Evolutionary conservation across 2,113 vertebrate genomes (phyloP).

Genomic region (Lepisosteus osseus): DNA sequence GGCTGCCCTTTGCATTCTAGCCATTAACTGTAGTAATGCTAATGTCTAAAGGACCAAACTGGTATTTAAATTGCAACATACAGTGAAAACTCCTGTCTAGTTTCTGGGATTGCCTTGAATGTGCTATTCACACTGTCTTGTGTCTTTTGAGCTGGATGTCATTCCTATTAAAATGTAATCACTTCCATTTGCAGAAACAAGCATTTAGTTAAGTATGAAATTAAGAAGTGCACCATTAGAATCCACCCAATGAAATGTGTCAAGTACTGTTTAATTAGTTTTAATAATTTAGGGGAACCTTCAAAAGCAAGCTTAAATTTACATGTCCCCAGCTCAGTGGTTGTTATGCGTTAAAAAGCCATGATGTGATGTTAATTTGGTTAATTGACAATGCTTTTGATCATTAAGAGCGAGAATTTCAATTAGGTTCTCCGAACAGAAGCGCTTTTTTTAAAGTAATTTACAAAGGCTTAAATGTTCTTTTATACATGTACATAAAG

Average conservation of each 20-base stretch:
- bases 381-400: background rate
- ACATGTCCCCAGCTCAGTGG: no score
- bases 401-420: background rate
- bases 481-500: no score
- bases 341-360: background rate
- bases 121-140: no score
- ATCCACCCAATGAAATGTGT: conserved; percentile 32
- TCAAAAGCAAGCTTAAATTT: conserved; percentile 31
- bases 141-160: no score
- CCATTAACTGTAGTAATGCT: no score
- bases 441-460: background rate
- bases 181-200: no score
- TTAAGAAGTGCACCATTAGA: conserved; percentile 33
- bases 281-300: conserved; percentile 55
- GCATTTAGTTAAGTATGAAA: conserved; percentile 3
- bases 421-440: background rate
- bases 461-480: background rate
- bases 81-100: no score
- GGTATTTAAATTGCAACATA: no score
- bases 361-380: background rate
- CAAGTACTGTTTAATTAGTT: conserved; percentile 50
- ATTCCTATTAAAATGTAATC: no score
- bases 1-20: no score
- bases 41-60: no score
- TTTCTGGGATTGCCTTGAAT: no score